Conservation (phyloP, 2,797 vertebrate species). For the Mormyrus proboscirostris region DNA sequence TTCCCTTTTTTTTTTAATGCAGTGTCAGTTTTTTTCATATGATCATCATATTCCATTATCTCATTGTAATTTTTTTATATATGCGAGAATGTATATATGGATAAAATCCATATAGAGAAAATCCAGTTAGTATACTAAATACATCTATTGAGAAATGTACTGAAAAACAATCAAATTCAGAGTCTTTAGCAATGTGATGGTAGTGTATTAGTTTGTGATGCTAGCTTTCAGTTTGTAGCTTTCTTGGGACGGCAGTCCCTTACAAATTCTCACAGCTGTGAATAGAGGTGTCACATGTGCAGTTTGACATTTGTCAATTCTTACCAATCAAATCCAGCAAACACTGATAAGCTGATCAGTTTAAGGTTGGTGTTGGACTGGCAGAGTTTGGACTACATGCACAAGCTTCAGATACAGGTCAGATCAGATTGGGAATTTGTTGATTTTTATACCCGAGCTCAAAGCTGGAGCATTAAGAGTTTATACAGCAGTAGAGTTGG, state of each 20-base stretch:
- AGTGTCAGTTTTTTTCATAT: background rate
- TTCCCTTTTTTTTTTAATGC: background rate
- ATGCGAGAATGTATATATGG: background rate
- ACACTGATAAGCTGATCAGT: background rate
- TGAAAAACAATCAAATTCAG: background rate
- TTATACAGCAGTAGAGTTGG: background rate
- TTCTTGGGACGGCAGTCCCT: background rate
- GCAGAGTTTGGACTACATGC: background rate
- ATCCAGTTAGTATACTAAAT: background rate
- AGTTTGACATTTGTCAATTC: background rate
- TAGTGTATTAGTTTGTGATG: background rate
- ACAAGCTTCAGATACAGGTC: background rate
- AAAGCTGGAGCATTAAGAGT: background rate
- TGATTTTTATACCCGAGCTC: background rate
- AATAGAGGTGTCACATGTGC: background rate
- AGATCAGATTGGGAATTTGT: background rate
- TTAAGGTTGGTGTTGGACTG: background rate
- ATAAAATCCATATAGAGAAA: no score
- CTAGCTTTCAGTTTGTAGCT: background rate
- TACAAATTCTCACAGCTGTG: background rate
- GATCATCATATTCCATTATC: background rate
- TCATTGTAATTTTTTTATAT: background rate
- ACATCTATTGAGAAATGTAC: background rate
- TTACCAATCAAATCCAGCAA: background rate
- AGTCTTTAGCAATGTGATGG: background rate